A percentile compares a stretch with the other conserved stretches of the same genome.
Conservation (phyloP, 2,113 vertebrate genomes). For the Ictidomys tridecemlineatus region DNA sequence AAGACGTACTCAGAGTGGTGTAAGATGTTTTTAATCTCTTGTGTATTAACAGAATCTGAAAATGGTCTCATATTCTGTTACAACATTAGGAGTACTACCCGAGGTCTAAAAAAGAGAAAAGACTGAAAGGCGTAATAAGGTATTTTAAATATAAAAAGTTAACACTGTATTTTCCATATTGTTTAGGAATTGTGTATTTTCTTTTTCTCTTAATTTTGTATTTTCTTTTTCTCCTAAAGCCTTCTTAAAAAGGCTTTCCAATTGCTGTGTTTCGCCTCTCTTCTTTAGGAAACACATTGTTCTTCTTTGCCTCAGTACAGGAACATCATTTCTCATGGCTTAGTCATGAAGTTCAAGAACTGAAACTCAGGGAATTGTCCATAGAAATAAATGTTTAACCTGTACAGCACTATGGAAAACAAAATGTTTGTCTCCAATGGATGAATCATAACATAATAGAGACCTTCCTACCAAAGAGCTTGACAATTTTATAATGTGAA, state of each 20-base stretch:
- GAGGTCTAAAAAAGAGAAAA: background rate
- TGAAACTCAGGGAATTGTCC: background rate
- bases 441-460: slow-evolving; percentile 60
- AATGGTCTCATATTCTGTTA: background rate
- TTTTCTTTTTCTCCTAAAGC: background rate
- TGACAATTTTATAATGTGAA: slow-evolving; percentile 10
- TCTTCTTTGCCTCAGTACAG: background rate
- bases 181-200: background rate
- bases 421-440: slow-evolving; percentile 61
- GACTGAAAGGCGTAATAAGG: background rate
- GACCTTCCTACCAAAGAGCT: slow-evolving; percentile 20
- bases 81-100: slow-evolving; percentile 33
- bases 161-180: slow-evolving; percentile 3
- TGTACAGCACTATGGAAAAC: slow-evolving; percentile 10
- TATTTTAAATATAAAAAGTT: slow-evolving; percentile 17
- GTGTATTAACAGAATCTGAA: slow-evolving; percentile 25
- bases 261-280: background rate
- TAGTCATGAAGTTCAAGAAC: slow-evolving; percentile 59
- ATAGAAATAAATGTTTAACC: slow-evolving; percentile 61
- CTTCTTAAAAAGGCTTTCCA: background rate
- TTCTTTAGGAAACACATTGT: background rate
- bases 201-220: background rate
- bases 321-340: background rate
- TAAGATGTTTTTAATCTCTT: slow-evolving; percentile 1
- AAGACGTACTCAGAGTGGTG: background rate